Evolutionary conservation across 2,113 vertebrate species (phyloP), one percentile per base, ranked within the genome.

Genomic region (Tetrao urogallus): DNA sequence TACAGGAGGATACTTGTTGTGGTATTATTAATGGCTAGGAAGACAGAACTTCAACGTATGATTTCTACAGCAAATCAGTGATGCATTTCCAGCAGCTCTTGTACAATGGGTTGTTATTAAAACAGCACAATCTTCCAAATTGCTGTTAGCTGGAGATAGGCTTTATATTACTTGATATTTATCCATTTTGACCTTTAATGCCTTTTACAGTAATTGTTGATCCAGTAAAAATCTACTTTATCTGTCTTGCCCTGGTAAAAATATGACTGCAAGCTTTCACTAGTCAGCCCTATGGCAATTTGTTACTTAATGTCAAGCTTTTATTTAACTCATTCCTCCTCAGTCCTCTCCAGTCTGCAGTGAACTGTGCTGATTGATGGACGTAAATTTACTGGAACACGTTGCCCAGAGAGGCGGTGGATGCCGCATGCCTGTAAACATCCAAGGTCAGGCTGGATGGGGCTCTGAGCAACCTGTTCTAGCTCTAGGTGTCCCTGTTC

Each of bases 121-220:
- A 95, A 83, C 24, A 78, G 54, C 48, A 77, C 28, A 61, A 61
- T 85, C 47, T 79, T 92, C 80, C 75, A 86, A 66, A 89, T 63
- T 86, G 92, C 86, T 87, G 24, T 89, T 90, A 93, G 80, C 69
- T 90, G 65, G 77, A 81, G 78, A 96, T 76, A 71, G 75, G 88
- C 34, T 92, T 96, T 93, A 34, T 95, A 94, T 88, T 88, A 73
- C 83, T 90, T 95, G 92, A 92, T 96, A 94, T 96, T 93, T 95
- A 96, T 94, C 89, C 50, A 80, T 94, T 92, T 93, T 96, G 92
- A 96, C 92, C 96, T 95, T 93, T 97, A 95, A 92, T 89, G 66
- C 38, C 88, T 94, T 93, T 95, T 94, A 92, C 78, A 82, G 86
- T 95, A 93, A 92, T 95, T 91, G 89, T 90, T 86, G 88, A 82